Conservation (phyloP, 2,113 vertebrate species). For the Astur gentilis region DNA sequence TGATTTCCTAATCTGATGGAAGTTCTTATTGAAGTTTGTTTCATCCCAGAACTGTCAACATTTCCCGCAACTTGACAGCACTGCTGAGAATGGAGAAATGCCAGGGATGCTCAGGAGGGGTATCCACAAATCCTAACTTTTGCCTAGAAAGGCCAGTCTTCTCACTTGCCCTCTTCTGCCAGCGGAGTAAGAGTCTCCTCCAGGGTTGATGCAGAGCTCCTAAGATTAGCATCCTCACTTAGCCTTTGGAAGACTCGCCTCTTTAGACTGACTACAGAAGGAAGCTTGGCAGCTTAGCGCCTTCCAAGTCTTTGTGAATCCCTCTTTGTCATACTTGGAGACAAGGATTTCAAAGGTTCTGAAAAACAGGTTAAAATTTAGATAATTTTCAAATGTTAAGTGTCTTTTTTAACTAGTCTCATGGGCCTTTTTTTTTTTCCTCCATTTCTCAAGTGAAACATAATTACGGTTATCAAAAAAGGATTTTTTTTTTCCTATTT, state of each 20-base stretch:
- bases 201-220: not conserved
- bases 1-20: not conserved
- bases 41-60: not conserved
- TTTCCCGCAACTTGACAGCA: not conserved
- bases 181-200: not conserved
- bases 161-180: not conserved
- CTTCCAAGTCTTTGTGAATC: not conserved
- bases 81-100: not conserved
- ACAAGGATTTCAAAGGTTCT: not conserved
- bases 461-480: not conserved
- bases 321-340: not conserved
- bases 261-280: not conserved
- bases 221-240: not conserved
- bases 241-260: accelerated
- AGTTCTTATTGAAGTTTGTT: not conserved
- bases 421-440: not conserved
- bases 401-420: not conserved
- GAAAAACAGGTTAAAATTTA: not conserved
- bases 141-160: not conserved
- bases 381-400: not conserved
- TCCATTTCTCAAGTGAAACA: not conserved
- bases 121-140: not conserved
- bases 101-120: not conserved
- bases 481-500: not conserved
- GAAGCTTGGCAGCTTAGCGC: not conserved